A percentile compares a stretch with the other conserved stretches of the same genome.
These are phyloP conservation scores for Sternarchorhynchus goeldii DNA, from an alignment of 2,797 vertebrate species.

Conservation along the genomic window DNA sequence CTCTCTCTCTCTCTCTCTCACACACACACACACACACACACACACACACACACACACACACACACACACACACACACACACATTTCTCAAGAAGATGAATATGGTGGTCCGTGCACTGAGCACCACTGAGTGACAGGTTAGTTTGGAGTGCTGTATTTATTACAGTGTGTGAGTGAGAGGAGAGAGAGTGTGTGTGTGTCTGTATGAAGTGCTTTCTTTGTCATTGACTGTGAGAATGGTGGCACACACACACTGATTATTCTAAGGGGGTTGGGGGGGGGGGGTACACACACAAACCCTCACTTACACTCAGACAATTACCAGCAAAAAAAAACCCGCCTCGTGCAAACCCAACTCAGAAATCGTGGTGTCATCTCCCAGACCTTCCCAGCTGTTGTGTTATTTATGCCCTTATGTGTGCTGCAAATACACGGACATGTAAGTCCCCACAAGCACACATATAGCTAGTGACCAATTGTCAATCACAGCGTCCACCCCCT, in stretches of 20 bases:
- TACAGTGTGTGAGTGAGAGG: constrained; percentile 12
- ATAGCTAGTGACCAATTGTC: neutral
- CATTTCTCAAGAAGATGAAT: constrained; percentile 79
- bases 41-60: constrained; percentile 39
- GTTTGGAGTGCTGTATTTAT: constrained; percentile 45
- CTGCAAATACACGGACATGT: neutral
- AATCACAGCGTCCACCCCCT: neutral
- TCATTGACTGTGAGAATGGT: constrained; percentile 72
- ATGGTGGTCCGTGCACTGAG: constrained; percentile 72
- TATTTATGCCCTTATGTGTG: constrained; percentile 8
- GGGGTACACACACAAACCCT: constrained; percentile 57
- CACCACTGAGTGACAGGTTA: constrained; percentile 65
- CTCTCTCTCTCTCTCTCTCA: neutral
- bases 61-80: constrained; percentile 34
- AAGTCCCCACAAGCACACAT: constrained; percentile 13
- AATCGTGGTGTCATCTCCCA: constrained; percentile 20
- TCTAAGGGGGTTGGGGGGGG: constrained; percentile 62
- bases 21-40: neutral
- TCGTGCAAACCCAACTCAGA: constrained; percentile 32
- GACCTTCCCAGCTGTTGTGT: neutral
- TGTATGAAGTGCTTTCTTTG: constrained; percentile 76
- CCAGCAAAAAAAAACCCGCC: constrained; percentile 63
- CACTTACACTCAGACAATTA: constrained; percentile 70
- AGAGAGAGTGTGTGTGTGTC: constrained; percentile 27
- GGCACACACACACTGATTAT: constrained; percentile 77